Percentiles rank a stretch among this genome's conserved stretches.
Evolutionary conservation across 2,797 vertebrate genomes (phyloP).

Genomic region (Hemibagrus guttatus): DNA sequence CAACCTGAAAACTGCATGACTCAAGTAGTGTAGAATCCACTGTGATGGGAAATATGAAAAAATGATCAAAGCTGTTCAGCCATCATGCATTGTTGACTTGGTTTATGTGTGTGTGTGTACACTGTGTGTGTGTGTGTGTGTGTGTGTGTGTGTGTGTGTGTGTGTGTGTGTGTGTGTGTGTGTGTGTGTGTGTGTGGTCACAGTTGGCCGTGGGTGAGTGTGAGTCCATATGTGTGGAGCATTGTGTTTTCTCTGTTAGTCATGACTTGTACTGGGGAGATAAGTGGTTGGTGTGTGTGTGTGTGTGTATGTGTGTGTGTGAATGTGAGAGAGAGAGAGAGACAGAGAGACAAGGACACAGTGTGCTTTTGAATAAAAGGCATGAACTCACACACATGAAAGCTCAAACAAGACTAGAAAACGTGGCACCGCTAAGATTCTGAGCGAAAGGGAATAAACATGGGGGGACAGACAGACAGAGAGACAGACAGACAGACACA

Average conservation of each 20-base stretch:
- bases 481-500: not conserved
- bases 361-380: conserved; percentile 3
- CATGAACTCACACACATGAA: not conserved
- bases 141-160: conserved; percentile 10
- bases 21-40: not conserved
- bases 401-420: not conserved
- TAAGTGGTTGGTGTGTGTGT: conserved; percentile 19
- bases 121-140: conserved; percentile 4
- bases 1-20: not conserved
- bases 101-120: conserved; percentile 15
- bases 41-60: not conserved
- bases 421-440: not conserved
- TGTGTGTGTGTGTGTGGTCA: conserved; percentile 58
- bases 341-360: not conserved
- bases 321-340: not conserved
- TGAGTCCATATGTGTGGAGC: conserved; percentile 60
- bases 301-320: conserved; percentile 21
- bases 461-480: not conserved
- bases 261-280: conserved; percentile 9
- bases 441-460: not conserved
- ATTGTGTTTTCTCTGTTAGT: conserved; percentile 48
- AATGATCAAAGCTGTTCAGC: not conserved
- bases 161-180: not conserved
- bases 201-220: conserved; percentile 62
- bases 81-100: conserved; percentile 9